A percentile compares a stretch with the other conserved stretches of the same genome.
Conservation (phyloP, 2,113 vertebrate species). For the Arenaria interpres region DNA sequence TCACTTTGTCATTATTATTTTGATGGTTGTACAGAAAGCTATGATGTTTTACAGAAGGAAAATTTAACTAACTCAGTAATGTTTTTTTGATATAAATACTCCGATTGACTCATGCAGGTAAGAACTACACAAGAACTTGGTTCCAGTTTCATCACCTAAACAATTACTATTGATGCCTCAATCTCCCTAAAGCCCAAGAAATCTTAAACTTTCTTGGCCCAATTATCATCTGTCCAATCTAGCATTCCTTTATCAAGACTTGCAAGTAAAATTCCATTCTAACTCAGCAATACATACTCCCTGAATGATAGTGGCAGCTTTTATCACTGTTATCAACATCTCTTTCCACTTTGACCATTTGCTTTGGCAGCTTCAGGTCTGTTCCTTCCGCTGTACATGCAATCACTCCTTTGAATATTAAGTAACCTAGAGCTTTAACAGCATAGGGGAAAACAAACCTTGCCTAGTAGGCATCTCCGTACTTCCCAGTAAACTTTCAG, state of each 20-base stretch:
- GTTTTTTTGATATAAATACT: neutral
- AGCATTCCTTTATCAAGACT: neutral
- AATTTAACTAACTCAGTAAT: accelerated
- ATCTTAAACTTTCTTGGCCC: neutral
- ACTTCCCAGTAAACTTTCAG: neutral
- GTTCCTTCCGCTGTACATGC: neutral
- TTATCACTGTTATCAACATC: neutral
- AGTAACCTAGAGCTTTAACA: neutral
- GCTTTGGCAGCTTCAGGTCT: neutral
- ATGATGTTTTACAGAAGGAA: neutral
- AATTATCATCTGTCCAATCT: neutral
- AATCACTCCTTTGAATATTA: neutral
- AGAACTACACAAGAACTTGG: neutral
- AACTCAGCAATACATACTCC: neutral
- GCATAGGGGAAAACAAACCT: neutral
- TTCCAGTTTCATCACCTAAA: neutral
- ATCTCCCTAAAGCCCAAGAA: neutral
- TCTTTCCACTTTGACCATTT: neutral
- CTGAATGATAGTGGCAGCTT: neutral
- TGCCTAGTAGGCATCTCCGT: neutral
- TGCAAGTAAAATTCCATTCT: neutral
- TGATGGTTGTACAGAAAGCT: neutral
- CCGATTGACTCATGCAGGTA: neutral
- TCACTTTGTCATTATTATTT: neutral
- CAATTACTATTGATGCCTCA: neutral